Percentiles rank a stretch among this genome's conserved stretches.
Evolutionary conservation across 2,113 vertebrate species (phyloP).

Genomic region (Myiozetetes cayanensis): DNA sequence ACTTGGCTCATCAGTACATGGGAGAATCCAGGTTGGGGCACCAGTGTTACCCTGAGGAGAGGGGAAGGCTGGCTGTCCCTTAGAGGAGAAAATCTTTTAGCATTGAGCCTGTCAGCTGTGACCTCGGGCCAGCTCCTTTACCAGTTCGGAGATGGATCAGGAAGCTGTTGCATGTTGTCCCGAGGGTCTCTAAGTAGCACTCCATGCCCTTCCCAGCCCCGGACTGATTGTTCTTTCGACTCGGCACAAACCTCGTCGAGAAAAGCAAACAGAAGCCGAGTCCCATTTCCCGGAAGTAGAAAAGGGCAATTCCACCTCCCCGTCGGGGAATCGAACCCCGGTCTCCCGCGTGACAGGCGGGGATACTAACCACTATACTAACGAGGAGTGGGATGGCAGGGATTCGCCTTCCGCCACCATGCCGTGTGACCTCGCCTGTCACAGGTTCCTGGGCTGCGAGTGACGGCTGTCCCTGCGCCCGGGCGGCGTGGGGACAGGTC

Average conservation of each 20-base stretch:
- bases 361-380: conserved; percentile 65
- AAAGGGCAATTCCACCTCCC: accelerated
- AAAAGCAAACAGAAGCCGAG: accelerated
- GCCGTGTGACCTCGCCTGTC: accelerated
- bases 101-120: accelerated
- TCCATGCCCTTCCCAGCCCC: accelerated
- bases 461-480: accelerated
- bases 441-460: accelerated
- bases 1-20: no score
- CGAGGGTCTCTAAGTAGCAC: accelerated
- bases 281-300: accelerated
- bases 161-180: accelerated
- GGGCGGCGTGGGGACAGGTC: not conserved
- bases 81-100: not conserved
- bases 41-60: not conserved
- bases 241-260: accelerated
- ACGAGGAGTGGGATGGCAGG: accelerated
- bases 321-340: conserved; percentile 46
- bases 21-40: not conserved
- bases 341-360: conserved; percentile 64
- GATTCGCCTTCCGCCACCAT: accelerated
- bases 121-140: accelerated
- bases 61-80: accelerated
- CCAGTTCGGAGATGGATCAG: accelerated
- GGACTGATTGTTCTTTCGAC: accelerated